phyloP scores from a whole-genome alignment of 1,140 invertebrate genomes.

The Elysia chlorotica region DNA sequence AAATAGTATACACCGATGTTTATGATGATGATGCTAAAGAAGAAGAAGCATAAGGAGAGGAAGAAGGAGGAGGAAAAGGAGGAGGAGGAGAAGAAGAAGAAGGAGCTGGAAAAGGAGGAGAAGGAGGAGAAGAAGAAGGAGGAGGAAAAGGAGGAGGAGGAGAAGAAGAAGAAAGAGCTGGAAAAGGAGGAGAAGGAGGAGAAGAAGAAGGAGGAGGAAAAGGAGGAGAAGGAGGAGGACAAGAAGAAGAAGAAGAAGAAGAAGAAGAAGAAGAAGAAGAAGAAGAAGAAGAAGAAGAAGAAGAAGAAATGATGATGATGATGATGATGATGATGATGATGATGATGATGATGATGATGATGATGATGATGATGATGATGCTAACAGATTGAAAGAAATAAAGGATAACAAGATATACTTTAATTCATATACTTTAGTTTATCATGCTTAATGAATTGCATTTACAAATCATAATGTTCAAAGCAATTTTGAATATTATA shows the following conservation, averaged over 20 bases:
- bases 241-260: constrained; percentile 4
- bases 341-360: not conserved
- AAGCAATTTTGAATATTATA: too few relatives aligned
- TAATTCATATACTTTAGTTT: too few relatives aligned
- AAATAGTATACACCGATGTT: too few relatives aligned
- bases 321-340: not conserved
- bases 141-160: not conserved
- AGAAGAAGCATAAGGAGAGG: too few relatives aligned
- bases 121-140: not conserved
- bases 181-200: not conserved
- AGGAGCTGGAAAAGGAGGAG: not conserved
- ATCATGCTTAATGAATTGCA: too few relatives aligned
- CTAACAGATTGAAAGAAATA: too few relatives aligned
- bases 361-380: not conserved
- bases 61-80: too few relatives aligned
- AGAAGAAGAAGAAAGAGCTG: not conserved
- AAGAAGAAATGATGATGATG: not conserved
- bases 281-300: not conserved
- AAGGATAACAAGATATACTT: too few relatives aligned
- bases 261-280: constrained; percentile 4
- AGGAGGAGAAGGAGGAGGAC: not conserved
- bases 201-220: not conserved
- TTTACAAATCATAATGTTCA: too few relatives aligned
- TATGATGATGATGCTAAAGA: too few relatives aligned
- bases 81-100: not conserved